Base-by-base conservation (phyloP, 1,140 invertebrate genomes). In the Bombus terrestris region DNA sequence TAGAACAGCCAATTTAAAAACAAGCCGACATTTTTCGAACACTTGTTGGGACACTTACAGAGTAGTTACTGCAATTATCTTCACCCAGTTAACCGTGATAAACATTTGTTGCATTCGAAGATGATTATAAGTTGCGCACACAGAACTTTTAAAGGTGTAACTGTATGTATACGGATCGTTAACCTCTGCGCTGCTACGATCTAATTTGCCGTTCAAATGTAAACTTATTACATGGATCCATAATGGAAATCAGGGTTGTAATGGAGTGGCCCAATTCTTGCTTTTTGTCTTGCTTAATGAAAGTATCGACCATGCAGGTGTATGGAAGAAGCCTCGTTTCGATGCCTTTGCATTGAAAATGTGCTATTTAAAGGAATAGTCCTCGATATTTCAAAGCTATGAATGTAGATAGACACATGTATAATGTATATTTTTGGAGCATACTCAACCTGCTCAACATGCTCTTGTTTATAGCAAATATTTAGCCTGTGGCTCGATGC, bases 241-340 rank as follows among this genome's bases (percentile, higher is more conserved):
- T 32, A 47, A 78, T 83, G 75, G 64, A 83, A 71, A 71, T 25
- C 64, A 32, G 13, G n/a, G 9, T 25, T 39, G 22, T 62, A 71
- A 71, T 71, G 64, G 62, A 78, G n/a, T 37, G 82, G 15, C 82
- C 82, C 32, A 57, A 68, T 84, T 84, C 75, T 43, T 37, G 82
- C 64, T 41, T 69, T 69, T 41, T 71, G 37, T 69, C 3, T 9
- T 37, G 47, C 13, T 32, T 39, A 41, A 59, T 57, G 28, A 76
- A 76, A 59, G 53, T 76, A 76, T 76, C 74, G 74, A 76, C 53
- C 53, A 39, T 18, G 53, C 74, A 39, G 53, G 47, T 76, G 35
- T 25, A 37, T 8, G 35, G 25, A 35, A 32, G 35, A 76, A 39
- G 25, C 28, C 35, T n/a, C 8, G 15, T 59, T 25, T n/a, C 35